Percentiles rank a stretch among this genome's conserved stretches.
phyloP scores from a whole-genome alignment of 2,888 invertebrate genomes.

The Rosalia funebris region DNA sequence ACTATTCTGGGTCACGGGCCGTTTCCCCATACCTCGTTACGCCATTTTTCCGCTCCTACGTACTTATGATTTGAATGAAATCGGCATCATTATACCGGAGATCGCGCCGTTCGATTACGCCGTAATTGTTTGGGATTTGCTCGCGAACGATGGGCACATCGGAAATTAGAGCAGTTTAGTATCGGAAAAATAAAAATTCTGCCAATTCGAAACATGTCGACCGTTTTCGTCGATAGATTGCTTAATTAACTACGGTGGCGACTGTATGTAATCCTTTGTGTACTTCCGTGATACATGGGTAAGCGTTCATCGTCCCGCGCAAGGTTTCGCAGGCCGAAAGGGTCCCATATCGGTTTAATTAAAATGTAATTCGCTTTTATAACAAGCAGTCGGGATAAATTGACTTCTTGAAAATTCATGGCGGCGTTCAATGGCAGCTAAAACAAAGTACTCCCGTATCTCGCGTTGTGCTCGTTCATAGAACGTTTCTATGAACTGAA shows the following conservation, averaged over 20 bases:
- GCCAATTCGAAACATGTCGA: neutral
- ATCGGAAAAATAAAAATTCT: slow-evolving; percentile 7
- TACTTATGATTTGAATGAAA: too few species aligned
- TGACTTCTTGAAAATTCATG: slow-evolving; percentile 5
- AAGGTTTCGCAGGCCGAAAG: neutral
- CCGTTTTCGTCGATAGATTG: neutral
- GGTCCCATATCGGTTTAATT: neutral
- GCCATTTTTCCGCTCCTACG: too few species aligned
- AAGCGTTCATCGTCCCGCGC: neutral
- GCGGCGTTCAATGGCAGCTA: neutral
- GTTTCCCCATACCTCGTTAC: too few species aligned
- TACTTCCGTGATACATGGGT: neutral
- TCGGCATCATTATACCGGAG: neutral
- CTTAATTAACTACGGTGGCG: neutral
- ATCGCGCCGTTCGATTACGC: slow-evolving; percentile 1
- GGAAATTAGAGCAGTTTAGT: slow-evolving; percentile 3
- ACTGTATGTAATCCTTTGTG: neutral
- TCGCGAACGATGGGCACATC: neutral
- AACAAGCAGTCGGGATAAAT: neutral
- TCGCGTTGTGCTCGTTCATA: too few species aligned
- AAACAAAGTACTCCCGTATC: too few species aligned
- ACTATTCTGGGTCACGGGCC: too few species aligned
- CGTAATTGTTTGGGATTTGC: neutral
- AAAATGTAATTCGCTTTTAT: neutral
- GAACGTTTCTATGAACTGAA: too few species aligned